These are phyloP conservation scores for Colaptes auratus DNA, from an alignment of 2,113 vertebrate genomes.

Conservation along the genomic window DNA sequence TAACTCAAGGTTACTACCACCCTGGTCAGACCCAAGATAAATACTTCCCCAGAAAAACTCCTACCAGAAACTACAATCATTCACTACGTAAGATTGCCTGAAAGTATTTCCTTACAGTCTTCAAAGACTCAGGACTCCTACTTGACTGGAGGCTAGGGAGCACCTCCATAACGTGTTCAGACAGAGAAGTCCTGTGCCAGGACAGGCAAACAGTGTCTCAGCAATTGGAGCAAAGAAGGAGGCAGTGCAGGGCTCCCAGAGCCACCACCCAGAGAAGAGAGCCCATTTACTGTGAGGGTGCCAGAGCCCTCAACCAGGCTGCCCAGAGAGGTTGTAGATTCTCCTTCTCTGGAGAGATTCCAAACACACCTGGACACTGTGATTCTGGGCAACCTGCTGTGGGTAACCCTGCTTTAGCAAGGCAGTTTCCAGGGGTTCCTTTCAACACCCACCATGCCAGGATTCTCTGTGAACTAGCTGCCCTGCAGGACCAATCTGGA, in stretches of 20 bases:
- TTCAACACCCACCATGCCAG: too few relatives aligned
- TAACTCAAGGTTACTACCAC: neutral
- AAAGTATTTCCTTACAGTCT: neutral
- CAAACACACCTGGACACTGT: too few relatives aligned
- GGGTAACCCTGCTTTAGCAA: too few relatives aligned
- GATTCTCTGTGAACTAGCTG: too few relatives aligned
- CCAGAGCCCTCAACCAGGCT: too few relatives aligned
- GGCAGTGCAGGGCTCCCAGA: neutral
- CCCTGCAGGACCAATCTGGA: too few relatives aligned
- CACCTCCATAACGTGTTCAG: neutral
- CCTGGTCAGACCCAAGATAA: rapidly evolving
- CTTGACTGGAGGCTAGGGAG: neutral
- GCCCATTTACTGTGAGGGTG: too few relatives aligned
- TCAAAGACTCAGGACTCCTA: neutral
- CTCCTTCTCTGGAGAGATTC: too few relatives aligned
- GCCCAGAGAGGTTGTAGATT: too few relatives aligned
- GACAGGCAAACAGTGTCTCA: rapidly evolving
- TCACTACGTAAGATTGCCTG: rapidly evolving
- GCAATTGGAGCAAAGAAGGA: rapidly evolving
- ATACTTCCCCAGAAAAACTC: neutral
- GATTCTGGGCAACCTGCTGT: too few relatives aligned
- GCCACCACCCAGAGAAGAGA: neutral
- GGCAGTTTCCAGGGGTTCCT: too few relatives aligned
- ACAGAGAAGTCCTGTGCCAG: neutral
- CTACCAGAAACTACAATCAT: neutral